Base-by-base conservation (phyloP, 2,113 vertebrate genomes). In the Heteronetta atricapilla region DNA sequence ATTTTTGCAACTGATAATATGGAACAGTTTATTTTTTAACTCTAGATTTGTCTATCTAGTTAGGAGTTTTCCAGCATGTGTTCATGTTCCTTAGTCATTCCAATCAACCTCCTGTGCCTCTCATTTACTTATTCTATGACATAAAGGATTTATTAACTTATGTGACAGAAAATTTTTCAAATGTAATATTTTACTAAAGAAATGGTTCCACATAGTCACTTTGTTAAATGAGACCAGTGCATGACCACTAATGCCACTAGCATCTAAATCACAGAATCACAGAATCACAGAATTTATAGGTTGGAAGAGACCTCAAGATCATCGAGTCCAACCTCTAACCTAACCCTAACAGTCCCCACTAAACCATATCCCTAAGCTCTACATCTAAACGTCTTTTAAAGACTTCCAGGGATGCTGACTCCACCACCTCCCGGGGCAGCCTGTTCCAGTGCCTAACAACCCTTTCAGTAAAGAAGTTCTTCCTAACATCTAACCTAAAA, bases 151-250 rank as follows among this genome's bases (percentile, higher is more conserved):
- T 85, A 83, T 70, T 56, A 74, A 70, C 17, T 80, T 64, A 44
- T 28, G 13, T 80, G 52, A 46, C 46, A 88, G 28, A 86, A 96
- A 89, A 72, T 66, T 18, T 66, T 48, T 36, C 66, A 76, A 34
- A 66, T 77, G 8, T 58, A 83, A 18, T 85, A 48, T 90, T 93
- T 94, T 75, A 38, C 62, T 48, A 23, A 33, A 85, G 77, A 92
- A 94, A 62, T 12, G 1, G 2, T 93, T 88, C 40, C 50, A 69
- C 18, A 20, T 62, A 60, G 69, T 70, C 76, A 42, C n/a, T 89
- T 75, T 69, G 11, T 53, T 82, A 91, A 84, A 59, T 60, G 28
- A 90, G 29, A 80, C 22, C 22, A 44, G 6, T 31, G 25, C n/a
- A 68, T 68, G 80, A 86, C 11, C 69, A 79, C 10, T 33, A 82